Conservation (phyloP, 2,888 invertebrate species). For the Limenitis camilla region DNA sequence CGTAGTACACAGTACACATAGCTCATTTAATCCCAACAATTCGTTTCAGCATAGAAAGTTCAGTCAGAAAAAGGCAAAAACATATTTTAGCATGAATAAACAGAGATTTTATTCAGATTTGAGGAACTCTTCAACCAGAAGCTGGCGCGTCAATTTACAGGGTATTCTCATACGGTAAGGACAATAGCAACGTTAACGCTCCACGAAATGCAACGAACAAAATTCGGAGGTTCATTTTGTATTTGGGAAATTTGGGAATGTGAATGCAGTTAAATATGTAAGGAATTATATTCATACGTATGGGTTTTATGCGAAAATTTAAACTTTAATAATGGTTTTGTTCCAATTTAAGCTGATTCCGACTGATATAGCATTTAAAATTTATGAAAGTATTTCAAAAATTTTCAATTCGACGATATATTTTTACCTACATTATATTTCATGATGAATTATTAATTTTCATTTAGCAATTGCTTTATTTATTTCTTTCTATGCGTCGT, state of each 20-base stretch:
- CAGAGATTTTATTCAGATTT: slow-evolving; percentile 10
- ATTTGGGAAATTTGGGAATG: slow-evolving; percentile 8
- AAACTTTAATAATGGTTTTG: too few relatives aligned
- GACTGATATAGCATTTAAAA: too few relatives aligned
- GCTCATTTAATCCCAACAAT: too few relatives aligned
- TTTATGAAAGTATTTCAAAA: too few relatives aligned
- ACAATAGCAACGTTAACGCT: slow-evolving; percentile 21
- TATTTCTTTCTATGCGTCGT: too few relatives aligned
- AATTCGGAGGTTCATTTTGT: slow-evolving; percentile 13
- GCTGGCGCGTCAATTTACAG: slow-evolving; percentile 14
- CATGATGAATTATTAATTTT: too few relatives aligned
- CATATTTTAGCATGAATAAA: slow-evolving; percentile 4
- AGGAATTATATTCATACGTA: neutral
- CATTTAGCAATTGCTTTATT: too few relatives aligned
- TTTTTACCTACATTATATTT: too few relatives aligned
- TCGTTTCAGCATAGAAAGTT: neutral
- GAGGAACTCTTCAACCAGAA: slow-evolving; percentile 13
- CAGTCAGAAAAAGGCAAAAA: neutral
- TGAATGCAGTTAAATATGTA: neutral
- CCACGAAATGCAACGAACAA: slow-evolving; percentile 9
- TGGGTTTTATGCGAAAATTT: too few relatives aligned
- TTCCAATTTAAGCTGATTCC: too few relatives aligned
- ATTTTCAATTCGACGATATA: too few relatives aligned
- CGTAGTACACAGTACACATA: too few relatives aligned
- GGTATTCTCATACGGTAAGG: slow-evolving; percentile 14